Percentiles rank a stretch among this genome's conserved stretches.
Evolutionary conservation across 2,888 invertebrate species (phyloP).

Genomic region (Osmoderma eremita): DNA sequence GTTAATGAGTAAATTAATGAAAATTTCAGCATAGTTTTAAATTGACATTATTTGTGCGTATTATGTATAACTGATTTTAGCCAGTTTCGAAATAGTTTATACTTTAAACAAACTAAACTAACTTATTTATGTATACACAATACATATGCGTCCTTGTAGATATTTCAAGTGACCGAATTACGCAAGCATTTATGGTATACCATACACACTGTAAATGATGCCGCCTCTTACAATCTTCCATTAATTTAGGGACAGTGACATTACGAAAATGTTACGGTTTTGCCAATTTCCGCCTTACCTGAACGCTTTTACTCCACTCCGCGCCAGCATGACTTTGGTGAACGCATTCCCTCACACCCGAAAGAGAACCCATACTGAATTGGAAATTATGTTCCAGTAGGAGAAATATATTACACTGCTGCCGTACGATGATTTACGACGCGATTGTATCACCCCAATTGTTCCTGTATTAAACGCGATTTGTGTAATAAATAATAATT

Average conservation of each 20-base stretch:
- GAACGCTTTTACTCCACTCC: not conserved
- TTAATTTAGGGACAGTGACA: conserved; percentile 18
- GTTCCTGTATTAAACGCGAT: not conserved
- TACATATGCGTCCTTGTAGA: too few species aligned
- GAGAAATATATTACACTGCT: conserved; percentile 1
- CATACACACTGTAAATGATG: conserved; percentile 4
- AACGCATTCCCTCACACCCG: conserved; percentile 6
- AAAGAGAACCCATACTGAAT: conserved; percentile 12
- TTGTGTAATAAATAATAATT: conserved; percentile 3
- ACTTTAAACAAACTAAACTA: too few species aligned
- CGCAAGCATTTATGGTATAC: too few species aligned
- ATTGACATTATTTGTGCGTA: too few species aligned
- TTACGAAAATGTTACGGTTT: conserved; percentile 22
- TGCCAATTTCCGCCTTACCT: not conserved
- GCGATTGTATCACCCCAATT: not conserved
- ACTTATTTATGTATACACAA: too few species aligned
- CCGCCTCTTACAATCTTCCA: conserved; percentile 1
- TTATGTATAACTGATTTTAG: too few species aligned
- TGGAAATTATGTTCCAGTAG: conserved; percentile 10
- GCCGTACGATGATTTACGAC: conserved; percentile 14
- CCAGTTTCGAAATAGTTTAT: too few species aligned
- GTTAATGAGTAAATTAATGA: too few species aligned
- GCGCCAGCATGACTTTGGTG: not conserved
- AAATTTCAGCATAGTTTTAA: too few species aligned
- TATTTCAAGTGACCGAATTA: too few species aligned